Percentiles rank a stretch among this genome's conserved stretches.
phyloP scores from a whole-genome alignment of 1,140 invertebrate species.

The Adelges cooleyi region DNA sequence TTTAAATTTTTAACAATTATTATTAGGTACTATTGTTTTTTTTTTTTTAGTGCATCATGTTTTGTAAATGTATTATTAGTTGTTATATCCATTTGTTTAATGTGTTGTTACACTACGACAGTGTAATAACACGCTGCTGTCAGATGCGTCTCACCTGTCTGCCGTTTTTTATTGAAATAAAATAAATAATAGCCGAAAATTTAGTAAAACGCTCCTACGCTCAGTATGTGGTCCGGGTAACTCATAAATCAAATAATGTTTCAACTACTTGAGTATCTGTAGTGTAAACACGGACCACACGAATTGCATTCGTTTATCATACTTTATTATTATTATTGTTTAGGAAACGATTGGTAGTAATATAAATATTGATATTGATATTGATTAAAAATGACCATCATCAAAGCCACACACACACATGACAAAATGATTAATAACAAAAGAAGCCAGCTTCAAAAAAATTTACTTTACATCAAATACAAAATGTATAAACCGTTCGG shows the following conservation, averaged over 20 bases:
- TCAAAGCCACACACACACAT: no score
- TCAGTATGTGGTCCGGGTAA: conserved; percentile 9
- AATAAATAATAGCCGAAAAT: conserved; percentile 15
- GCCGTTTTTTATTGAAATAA: background rate
- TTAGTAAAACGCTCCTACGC: conserved; percentile 7
- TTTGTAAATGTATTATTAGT: no score
- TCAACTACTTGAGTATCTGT: background rate
- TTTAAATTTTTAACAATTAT: no score
- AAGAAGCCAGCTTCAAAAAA: no score
- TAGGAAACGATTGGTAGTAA: no score
- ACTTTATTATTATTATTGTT: conserved; percentile 1
- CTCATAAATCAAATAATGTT: conserved; percentile 21
- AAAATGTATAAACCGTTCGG: no score
- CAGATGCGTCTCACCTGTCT: conserved; percentile 11
- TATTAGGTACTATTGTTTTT: no score
- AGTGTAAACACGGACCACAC: conserved; percentile 6
- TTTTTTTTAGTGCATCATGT: no score
- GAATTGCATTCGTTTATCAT: background rate
- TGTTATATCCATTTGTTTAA: background rate
- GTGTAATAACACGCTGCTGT: background rate
- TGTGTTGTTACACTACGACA: background rate
- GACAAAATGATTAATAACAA: no score
- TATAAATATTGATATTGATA: no score
- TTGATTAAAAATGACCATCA: no score
- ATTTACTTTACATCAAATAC: no score